These are phyloP conservation scores for Emydoidea blandingii DNA, from an alignment of 2,797 vertebrate genomes.

Conservation along the genomic window DNA sequence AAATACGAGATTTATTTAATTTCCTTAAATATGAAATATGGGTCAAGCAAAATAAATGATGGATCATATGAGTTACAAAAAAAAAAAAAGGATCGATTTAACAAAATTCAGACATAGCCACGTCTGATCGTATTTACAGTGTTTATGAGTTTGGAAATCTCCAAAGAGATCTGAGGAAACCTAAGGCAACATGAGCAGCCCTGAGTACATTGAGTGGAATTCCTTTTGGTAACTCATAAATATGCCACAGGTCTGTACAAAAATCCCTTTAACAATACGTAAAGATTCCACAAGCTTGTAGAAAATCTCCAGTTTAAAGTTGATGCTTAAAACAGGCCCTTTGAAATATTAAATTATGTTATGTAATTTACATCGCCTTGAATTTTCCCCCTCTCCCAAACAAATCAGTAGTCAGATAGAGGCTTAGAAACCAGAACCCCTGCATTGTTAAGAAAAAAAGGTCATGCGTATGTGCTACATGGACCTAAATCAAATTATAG, in stretches of 20 bases:
- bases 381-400: constrained; percentile 74
- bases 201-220: constrained; percentile 63
- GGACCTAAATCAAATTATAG: constrained; percentile 69
- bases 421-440: constrained; percentile 42
- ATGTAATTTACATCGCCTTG: constrained; percentile 58
- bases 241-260: constrained; percentile 69
- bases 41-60: constrained; percentile 56
- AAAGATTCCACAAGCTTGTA: constrained; percentile 73
- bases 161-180: constrained; percentile 77
- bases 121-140: constrained; percentile 73
- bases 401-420: constrained; percentile 61
- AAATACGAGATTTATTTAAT: constrained; percentile 63
- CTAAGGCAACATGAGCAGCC: constrained; percentile 63
- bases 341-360: constrained; percentile 63
- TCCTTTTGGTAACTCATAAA: constrained; percentile 77
- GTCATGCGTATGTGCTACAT: constrained; percentile 48
- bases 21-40: constrained; percentile 67
- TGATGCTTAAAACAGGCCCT: constrained; percentile 76
- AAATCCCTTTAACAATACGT: constrained; percentile 59
- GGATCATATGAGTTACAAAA: neutral
- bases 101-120: constrained; percentile 58
- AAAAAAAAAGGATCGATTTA: neutral
- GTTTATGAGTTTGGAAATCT: constrained; percentile 75
- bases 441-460: constrained; percentile 30
- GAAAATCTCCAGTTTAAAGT: constrained; percentile 74